These are phyloP conservation scores for Sepioteuthis lessoniana DNA, from an alignment of 2,888 invertebrate species.

Conservation along the genomic window DNA sequence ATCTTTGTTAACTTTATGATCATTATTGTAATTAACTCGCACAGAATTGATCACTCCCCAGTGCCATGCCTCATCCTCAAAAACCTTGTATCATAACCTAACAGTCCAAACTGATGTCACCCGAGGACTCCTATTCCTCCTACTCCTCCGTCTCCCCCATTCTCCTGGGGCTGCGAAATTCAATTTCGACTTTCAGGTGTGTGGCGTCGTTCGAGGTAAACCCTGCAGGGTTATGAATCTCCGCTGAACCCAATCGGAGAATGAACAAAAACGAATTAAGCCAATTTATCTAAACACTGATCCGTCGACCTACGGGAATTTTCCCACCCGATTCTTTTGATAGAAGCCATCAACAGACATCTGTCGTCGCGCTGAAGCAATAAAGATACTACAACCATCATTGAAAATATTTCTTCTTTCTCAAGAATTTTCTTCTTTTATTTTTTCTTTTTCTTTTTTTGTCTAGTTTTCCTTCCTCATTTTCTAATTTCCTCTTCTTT, in stretches of 20 bases:
- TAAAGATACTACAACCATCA: neutral
- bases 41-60: neutral
- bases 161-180: neutral
- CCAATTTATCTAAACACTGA: conserved; percentile 8
- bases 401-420: neutral
- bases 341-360: neutral
- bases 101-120: neutral
- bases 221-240: conserved; percentile 23
- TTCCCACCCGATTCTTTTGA: conserved; percentile 14
- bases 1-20: neutral
- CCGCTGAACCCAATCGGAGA: neutral
- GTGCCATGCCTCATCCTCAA: neutral
- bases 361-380: neutral
- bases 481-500: neutral
- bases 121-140: neutral
- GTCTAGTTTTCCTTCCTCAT: neutral
- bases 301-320: neutral
- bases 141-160: neutral
- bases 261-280: neutral
- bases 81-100: neutral
- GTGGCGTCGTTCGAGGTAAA: conserved; percentile 10
- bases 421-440: neutral
- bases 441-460: neutral
- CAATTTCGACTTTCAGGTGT: neutral
- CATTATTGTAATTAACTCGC: neutral